These are phyloP conservation scores for Muscicapa adusta DNA, from an alignment of 2,113 vertebrate species.

Conservation along the genomic window DNA sequence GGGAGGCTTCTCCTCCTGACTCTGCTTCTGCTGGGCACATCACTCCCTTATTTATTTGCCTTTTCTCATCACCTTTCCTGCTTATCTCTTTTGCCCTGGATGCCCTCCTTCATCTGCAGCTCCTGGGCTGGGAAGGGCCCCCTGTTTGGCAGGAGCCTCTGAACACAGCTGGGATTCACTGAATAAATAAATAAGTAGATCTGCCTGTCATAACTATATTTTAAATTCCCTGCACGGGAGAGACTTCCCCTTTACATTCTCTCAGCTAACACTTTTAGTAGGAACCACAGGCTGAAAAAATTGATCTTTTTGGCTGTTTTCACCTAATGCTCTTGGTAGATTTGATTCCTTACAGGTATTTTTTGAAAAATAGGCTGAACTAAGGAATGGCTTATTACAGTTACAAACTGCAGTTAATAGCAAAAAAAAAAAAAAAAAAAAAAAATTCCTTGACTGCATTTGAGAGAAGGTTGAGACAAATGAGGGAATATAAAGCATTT, in stretches of 20 bases:
- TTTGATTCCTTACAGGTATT: slow-evolving; percentile 58
- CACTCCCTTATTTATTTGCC: not conserved
- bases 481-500: not conserved
- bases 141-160: not conserved
- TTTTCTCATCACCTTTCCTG: slow-evolving; percentile 2
- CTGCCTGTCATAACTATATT: slow-evolving; percentile 41
- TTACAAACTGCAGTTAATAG: not conserved
- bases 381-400: not conserved
- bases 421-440: not conserved
- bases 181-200: slow-evolving; percentile 54
- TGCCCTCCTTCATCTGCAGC: slow-evolving; percentile 25
- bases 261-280: slow-evolving; percentile 45
- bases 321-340: slow-evolving; percentile 56
- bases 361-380: slow-evolving; percentile 1
- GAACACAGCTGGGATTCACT: slow-evolving; percentile 37
- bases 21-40: not conserved
- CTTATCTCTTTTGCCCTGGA: slow-evolving; percentile 12
- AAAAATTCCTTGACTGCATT: not conserved
- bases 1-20: not conserved
- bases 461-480: not conserved
- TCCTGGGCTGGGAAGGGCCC: not conserved
- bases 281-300: slow-evolving; percentile 63
- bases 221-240: slow-evolving; percentile 56
- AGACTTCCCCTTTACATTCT: slow-evolving; percentile 58
- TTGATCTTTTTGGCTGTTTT: slow-evolving; percentile 61